phyloP scores from a whole-genome alignment of 2,113 vertebrate genomes.

The Toxostoma redivivum region DNA sequence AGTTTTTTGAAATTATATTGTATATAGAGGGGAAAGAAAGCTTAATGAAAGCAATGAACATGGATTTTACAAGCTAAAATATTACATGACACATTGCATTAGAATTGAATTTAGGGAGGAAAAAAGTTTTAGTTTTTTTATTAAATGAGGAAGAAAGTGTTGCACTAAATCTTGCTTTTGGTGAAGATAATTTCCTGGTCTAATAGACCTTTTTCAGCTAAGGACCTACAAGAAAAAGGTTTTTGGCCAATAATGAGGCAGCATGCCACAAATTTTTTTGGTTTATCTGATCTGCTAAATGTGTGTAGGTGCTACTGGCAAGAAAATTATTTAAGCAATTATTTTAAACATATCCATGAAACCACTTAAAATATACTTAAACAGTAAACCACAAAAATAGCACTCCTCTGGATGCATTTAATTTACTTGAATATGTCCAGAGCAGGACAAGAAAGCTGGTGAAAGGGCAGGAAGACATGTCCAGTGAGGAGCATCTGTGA shows the following conservation, averaged over 20 bases:
- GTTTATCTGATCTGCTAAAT: not conserved
- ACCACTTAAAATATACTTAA: not conserved
- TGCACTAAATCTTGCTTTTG: not conserved
- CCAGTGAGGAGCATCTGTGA: accelerated
- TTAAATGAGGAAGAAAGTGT: not conserved
- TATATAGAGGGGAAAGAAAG: not conserved
- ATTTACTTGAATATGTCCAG: not conserved
- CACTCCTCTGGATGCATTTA: not conserved
- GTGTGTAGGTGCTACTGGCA: not conserved
- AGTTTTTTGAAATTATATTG: not conserved
- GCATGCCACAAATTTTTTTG: accelerated
- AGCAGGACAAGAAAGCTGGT: not conserved
- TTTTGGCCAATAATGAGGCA: not conserved
- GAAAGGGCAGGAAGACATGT: accelerated
- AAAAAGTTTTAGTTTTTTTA: not conserved
- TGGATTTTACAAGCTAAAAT: not conserved
- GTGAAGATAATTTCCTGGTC: not conserved
- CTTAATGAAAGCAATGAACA: not conserved
- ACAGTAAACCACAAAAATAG: not conserved
- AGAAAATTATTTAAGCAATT: not conserved
- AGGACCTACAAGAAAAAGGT: not conserved
- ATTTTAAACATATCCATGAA: not conserved
- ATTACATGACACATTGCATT: not conserved
- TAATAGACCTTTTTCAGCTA: not conserved
- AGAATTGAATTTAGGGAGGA: not conserved